Conservation (phyloP, 2,888 invertebrate species). For the Chrysolina oricalcia region DNA sequence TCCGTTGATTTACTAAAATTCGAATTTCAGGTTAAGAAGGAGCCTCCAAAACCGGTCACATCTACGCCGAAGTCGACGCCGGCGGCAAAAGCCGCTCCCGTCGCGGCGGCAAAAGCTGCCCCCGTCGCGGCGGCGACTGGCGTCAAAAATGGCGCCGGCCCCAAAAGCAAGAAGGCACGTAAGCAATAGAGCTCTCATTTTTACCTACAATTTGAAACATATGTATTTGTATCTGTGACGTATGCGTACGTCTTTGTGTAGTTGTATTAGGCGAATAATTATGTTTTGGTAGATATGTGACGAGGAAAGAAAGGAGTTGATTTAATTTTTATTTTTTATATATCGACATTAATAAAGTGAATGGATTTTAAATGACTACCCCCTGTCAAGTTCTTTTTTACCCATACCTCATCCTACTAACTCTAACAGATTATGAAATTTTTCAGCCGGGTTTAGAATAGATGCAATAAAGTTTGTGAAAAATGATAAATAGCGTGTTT, state of each 20-base stretch:
- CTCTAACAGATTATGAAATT: neutral
- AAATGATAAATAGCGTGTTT: too few species aligned
- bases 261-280: neutral
- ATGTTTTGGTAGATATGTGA: neutral
- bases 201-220: neutral
- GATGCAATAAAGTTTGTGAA: too few species aligned
- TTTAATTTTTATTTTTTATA: constrained; percentile 1
- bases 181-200: constrained; percentile 32
- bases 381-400: neutral
- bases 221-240: neutral
- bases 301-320: too few species aligned
- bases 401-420: neutral
- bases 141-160: constrained; percentile 65
- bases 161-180: constrained; percentile 63
- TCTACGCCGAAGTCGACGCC: constrained; percentile 44
- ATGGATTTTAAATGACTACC: constrained; percentile 12
- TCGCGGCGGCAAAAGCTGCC: constrained; percentile 49
- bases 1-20: too few species aligned
- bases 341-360: constrained; percentile 1
- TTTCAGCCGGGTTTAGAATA: neutral
- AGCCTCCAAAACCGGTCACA: constrained; percentile 60
- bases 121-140: constrained; percentile 45
- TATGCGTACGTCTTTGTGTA: constrained; percentile 5
- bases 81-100: constrained; percentile 54
- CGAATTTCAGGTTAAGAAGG: constrained; percentile 31